Evolutionary conservation across 2,888 invertebrate genomes (phyloP).

Genomic region (Dysmachus trigonus): DNA sequence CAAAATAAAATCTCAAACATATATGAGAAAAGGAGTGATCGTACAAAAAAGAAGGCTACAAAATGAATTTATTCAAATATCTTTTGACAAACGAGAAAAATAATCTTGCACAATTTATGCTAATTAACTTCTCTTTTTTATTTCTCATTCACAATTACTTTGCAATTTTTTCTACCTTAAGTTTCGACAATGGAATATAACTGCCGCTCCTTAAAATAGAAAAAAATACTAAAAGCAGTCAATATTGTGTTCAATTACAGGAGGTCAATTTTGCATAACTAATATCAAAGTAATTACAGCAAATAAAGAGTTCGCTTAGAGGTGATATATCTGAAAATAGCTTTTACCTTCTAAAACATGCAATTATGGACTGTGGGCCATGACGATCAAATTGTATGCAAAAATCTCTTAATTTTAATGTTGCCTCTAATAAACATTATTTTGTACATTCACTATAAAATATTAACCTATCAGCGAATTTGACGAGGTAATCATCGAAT

Average conservation of each 20-base stretch:
- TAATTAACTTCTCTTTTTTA: not conserved
- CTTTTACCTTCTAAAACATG: not conserved
- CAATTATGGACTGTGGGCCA: not conserved
- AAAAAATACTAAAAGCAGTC: not conserved
- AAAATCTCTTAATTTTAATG: not conserved
- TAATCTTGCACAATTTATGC: not conserved
- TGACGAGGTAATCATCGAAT: not conserved
- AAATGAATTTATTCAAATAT: not conserved
- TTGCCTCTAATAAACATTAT: not conserved
- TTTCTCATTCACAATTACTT: not conserved
- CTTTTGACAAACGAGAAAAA: not conserved
- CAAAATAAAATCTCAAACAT: not conserved
- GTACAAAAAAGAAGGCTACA: not conserved
- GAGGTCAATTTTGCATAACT: not conserved
- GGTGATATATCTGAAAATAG: not conserved
- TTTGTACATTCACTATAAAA: not conserved
- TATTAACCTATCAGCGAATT: not conserved
- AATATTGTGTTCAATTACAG: not conserved
- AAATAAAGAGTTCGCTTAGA: not conserved
- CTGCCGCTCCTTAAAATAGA: not conserved
- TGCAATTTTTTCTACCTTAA: not conserved
- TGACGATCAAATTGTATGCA: not conserved
- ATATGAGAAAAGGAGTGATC: not conserved
- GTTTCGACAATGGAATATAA: not conserved
- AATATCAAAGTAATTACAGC: not conserved